These are phyloP conservation scores for Pharmacophagus antenor DNA, from an alignment of 2,888 invertebrate genomes.

Conservation along the genomic window DNA sequence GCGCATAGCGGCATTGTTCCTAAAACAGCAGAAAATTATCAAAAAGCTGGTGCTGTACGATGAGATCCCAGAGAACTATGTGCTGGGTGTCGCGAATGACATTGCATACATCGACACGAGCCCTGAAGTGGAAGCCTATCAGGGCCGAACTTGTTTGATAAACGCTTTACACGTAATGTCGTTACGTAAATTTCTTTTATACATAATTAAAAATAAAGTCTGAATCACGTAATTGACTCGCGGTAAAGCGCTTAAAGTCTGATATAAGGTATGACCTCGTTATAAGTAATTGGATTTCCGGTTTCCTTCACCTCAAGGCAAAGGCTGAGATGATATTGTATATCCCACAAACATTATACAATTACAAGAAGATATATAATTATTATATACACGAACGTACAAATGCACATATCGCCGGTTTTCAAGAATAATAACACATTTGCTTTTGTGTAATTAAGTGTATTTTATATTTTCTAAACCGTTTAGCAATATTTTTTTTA, in stretches of 20 bases:
- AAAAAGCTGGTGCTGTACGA: constrained; percentile 63
- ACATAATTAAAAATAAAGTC: background rate
- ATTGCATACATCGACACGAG: constrained; percentile 70
- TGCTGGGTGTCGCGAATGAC: constrained; percentile 64
- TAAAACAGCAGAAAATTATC: constrained; percentile 64
- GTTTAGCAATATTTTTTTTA: too few relatives aligned
- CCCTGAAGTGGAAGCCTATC: constrained; percentile 60
- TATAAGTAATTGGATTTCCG: background rate
- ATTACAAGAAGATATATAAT: background rate
- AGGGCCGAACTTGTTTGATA: constrained; percentile 58
- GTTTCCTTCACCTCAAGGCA: background rate
- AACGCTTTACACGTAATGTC: constrained; percentile 53
- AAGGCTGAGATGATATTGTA: background rate
- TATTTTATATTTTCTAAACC: too few relatives aligned
- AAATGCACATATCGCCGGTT: too few relatives aligned
- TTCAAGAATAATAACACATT: too few relatives aligned
- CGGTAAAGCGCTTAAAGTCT: background rate
- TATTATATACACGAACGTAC: background rate
- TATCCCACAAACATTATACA: background rate
- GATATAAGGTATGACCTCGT: background rate
- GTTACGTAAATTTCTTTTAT: too few relatives aligned
- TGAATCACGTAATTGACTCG: background rate
- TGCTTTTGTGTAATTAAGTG: too few relatives aligned
- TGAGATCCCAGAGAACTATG: constrained; percentile 47
- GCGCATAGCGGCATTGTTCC: constrained; percentile 55